A percentile compares a stretch with the other conserved stretches of the same genome.
Conservation (phyloP, 2,797 vertebrate genomes). For the Synaphobranchus kaupii region DNA sequence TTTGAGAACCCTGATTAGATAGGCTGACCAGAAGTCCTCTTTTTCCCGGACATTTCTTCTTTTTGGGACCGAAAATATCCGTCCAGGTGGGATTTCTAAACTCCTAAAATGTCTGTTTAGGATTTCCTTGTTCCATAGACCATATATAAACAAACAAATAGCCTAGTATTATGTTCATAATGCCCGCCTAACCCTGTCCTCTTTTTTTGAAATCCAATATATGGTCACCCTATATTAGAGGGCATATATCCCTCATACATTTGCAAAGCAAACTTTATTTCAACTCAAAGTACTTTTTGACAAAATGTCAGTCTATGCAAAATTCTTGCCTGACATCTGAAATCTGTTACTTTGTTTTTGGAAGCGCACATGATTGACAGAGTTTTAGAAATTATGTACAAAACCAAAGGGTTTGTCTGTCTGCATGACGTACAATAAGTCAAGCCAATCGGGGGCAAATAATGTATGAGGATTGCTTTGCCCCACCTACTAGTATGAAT, state of each 20-base stretch:
- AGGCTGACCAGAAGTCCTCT: too few relatives aligned
- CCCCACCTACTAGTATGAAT: not conserved
- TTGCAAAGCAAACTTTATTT: not conserved
- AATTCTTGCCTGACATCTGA: not conserved
- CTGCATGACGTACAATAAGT: not conserved
- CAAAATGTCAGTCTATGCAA: conserved; percentile 9
- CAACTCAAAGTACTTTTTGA: not conserved
- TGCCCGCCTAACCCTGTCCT: too few relatives aligned
- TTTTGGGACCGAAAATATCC: too few relatives aligned
- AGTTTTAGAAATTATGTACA: not conserved
- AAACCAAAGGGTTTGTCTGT: not conserved
- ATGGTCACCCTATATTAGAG: too few relatives aligned
- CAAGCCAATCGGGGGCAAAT: not conserved
- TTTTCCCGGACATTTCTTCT: too few relatives aligned
- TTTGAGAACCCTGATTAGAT: not conserved
- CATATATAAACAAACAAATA: too few relatives aligned
- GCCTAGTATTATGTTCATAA: too few relatives aligned
- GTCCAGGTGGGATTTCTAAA: too few relatives aligned
- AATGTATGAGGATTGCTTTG: not conserved
- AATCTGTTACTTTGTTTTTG: not conserved
- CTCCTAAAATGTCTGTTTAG: too few relatives aligned
- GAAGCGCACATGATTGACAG: not conserved
- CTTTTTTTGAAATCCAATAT: too few relatives aligned
- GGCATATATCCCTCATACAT: not conserved
- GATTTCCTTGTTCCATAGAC: too few relatives aligned